phyloP scores from a whole-genome alignment of 1,140 invertebrate species.

The Bactericera cockerelli region DNA sequence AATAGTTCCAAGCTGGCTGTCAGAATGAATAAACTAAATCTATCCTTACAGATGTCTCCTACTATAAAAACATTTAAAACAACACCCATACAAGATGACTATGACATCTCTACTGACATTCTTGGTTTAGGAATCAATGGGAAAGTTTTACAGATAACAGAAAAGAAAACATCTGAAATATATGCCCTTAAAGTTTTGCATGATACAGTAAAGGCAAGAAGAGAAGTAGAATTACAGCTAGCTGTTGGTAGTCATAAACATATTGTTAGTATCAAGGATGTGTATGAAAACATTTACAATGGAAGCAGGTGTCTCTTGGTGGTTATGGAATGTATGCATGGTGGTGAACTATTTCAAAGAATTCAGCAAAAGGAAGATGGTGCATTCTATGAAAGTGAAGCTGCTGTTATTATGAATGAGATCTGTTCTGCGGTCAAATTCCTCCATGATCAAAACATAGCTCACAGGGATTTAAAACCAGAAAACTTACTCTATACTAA shows the following conservation, averaged over 20 bases:
- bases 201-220: conserved; percentile 76
- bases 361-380: conserved; percentile 88
- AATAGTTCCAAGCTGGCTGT: neutral
- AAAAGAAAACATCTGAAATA: conserved; percentile 49
- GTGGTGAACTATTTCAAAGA: conserved; percentile 88
- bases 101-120: conserved; percentile 83
- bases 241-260: conserved; percentile 74
- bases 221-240: conserved; percentile 94
- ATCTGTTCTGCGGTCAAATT: conserved; percentile 92
- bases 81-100: conserved; percentile 76
- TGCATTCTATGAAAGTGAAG: conserved; percentile 89
- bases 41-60: conserved; percentile 1
- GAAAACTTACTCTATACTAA: conserved; percentile 77
- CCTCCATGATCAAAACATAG: conserved; percentile 89
- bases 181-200: conserved; percentile 82
- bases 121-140: conserved; percentile 96
- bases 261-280: conserved; percentile 86
- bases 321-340: conserved; percentile 98
- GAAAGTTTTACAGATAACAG: conserved; percentile 69
- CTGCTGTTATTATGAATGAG: conserved; percentile 84
- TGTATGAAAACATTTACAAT: conserved; percentile 89
- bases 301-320: conserved; percentile 83
- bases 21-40: conserved; percentile 4
- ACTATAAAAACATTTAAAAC: conserved; percentile 41
- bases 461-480: conserved; percentile 91